Evolutionary conservation across 2,888 invertebrate genomes (phyloP), one percentile per base, ranked within the genome.

Genomic region (Drosophila koepferae): DNA sequence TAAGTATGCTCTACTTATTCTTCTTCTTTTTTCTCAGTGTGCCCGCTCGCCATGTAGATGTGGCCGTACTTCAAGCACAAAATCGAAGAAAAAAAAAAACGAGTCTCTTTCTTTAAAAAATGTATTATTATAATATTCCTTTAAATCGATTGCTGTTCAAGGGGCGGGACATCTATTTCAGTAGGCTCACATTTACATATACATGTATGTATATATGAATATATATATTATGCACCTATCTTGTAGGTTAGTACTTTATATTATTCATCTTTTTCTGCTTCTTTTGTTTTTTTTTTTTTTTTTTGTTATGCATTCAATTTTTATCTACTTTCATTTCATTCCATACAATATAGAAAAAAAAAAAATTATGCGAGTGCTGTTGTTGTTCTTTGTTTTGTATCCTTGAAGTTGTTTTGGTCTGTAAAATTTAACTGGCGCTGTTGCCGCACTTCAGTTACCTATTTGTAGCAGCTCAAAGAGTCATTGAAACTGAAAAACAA

Each of bases 31-130:
- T 53, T 59, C 41, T 53, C 62, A 51, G 62, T 63, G 70, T 76
- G 81, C 67, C 61, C 44, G 43, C 48, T 60, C 73, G 84, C 84
- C 84, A 85, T 85, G 85, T 85, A 85, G 85, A 85, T 84, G 85
- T 85, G 88, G 85, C 87, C 61, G 34, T 68, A 67, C 69, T 56
- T 51, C 64, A 72, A 68, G 75, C 80, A 77, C 73, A 61, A 66
- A 12, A 12, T 46, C 44, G 46, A 77, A 66, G 78, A 77, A 51
- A 18, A 49, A 77, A 77, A 74, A 56, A 74, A 60, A 38, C 53
- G 59, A 77, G 70, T 77, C 71, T 78, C 59, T 51, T 60, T 34
- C 69, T 67, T 66, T 65, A 63, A 72, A 79, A 79, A 55, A 55
- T 43, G 58, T 59, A 55, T 55, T 55, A 28, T 41, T 51, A 51